These are phyloP conservation scores for Epiblema foenella DNA, from an alignment of 2,888 invertebrate species.

Conservation along the genomic window DNA sequence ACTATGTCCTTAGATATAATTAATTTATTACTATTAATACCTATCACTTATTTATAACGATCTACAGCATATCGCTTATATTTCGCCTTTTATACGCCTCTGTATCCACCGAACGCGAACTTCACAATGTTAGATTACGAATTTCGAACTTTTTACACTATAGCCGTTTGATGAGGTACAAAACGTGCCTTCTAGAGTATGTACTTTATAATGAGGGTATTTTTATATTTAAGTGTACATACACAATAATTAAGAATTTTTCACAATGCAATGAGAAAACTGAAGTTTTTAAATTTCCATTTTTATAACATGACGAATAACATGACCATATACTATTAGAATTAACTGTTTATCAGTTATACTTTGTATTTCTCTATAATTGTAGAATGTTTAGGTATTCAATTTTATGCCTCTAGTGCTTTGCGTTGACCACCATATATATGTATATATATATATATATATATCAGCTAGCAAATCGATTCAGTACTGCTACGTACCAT, in stretches of 20 bases:
- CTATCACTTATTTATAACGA: slow-evolving; percentile 44
- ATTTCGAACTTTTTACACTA: slow-evolving; percentile 43
- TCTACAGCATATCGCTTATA: slow-evolving; percentile 39
- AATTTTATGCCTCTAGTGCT: slow-evolving; percentile 40
- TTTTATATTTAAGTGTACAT: slow-evolving; percentile 70
- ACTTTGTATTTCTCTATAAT: slow-evolving; percentile 40
- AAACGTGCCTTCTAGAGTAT: slow-evolving; percentile 74
- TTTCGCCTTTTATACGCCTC: slow-evolving; percentile 21
- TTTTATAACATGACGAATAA: slow-evolving; percentile 39
- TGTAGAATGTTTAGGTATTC: slow-evolving; percentile 43
- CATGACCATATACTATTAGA: slow-evolving; percentile 15
- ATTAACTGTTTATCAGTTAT: slow-evolving; percentile 29
- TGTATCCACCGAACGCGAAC: slow-evolving; percentile 40
- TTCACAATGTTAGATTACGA: slow-evolving; percentile 20
- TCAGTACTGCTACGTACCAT: slow-evolving; percentile 10
- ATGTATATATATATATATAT: too few relatives aligned
- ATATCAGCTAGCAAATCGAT: slow-evolving; percentile 17
- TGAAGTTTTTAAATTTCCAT: slow-evolving; percentile 23
- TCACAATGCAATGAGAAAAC: slow-evolving; percentile 47
- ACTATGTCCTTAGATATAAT: slow-evolving; percentile 48
- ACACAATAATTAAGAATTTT: slow-evolving; percentile 52
- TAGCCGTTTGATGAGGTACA: slow-evolving; percentile 74
- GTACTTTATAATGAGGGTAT: slow-evolving; percentile 76
- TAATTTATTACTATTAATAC: slow-evolving; percentile 48
- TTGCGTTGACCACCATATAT: slow-evolving; percentile 37